Evolutionary conservation across 2,888 invertebrate species (phyloP).

Genomic region (Venusia cambrica): DNA sequence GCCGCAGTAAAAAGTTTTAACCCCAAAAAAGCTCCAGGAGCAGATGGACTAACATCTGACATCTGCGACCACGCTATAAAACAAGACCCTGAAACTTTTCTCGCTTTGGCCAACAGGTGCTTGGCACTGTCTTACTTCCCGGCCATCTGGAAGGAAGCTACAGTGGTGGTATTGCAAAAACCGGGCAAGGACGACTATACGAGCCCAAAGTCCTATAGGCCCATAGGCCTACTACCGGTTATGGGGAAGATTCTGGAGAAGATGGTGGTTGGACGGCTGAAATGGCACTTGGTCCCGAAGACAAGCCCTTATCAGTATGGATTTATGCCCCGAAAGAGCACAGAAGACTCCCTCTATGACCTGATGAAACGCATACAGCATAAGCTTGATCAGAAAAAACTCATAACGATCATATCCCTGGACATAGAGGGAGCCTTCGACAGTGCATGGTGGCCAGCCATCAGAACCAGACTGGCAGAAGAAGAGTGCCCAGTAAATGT

Average conservation of each 20-base stretch:
- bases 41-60: slow-evolving; percentile 8
- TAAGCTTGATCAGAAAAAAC: slow-evolving; percentile 3
- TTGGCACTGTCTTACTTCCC: slow-evolving; percentile 25
- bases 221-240: slow-evolving; percentile 29
- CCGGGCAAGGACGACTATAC: slow-evolving; percentile 6
- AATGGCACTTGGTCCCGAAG: slow-evolving; percentile 4
- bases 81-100: slow-evolving; percentile 11
- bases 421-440: too few species aligned
- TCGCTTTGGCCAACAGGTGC: slow-evolving; percentile 21
- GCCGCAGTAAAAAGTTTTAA: slow-evolving; percentile 13
- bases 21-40: slow-evolving; percentile 27
- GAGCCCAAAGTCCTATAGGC: slow-evolving; percentile 27
- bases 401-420: background rate
- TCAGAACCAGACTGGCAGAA: too few species aligned
- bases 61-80: slow-evolving; percentile 22
- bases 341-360: slow-evolving; percentile 11
- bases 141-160: slow-evolving; percentile 11
- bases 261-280: background rate
- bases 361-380: background rate
- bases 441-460: too few species aligned
- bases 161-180: slow-evolving; percentile 4
- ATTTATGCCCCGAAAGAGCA: slow-evolving; percentile 5
- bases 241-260: slow-evolving; percentile 21
- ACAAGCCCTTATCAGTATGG: slow-evolving; percentile 5
- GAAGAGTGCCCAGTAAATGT: slow-evolving; percentile 2